A percentile compares a stretch with the other conserved stretches of the same genome.
phyloP scores from a whole-genome alignment of 2,888 invertebrate genomes.

The Phyto melanocephala region DNA sequence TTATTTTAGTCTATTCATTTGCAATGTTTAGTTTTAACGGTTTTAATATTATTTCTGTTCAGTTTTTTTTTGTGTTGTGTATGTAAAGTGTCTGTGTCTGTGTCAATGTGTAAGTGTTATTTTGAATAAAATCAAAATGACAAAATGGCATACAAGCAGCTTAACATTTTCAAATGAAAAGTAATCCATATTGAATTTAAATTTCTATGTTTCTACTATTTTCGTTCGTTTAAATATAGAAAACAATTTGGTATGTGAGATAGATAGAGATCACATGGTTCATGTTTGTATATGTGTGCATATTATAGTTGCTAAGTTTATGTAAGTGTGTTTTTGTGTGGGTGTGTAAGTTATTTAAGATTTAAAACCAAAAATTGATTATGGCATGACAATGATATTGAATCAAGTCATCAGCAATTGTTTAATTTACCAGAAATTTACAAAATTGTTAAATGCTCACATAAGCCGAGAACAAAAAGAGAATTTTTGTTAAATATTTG shows the following conservation, averaged over 20 bases:
- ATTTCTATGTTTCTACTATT: neutral
- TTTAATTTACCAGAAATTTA: slow-evolving; percentile 63
- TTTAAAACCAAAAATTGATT: slow-evolving; percentile 46
- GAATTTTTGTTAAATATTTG: neutral
- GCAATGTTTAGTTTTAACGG: slow-evolving; percentile 26
- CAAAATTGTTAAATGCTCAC: slow-evolving; percentile 47
- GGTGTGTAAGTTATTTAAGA: neutral
- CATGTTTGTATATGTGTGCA: neutral
- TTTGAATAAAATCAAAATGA: slow-evolving; percentile 56
- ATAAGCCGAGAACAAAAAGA: neutral
- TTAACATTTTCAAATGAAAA: slow-evolving; percentile 61
- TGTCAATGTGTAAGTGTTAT: neutral
- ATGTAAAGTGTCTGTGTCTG: neutral
- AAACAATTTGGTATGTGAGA: slow-evolving; percentile 15
- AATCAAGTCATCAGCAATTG: slow-evolving; percentile 60
- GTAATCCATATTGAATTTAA: slow-evolving; percentile 62
- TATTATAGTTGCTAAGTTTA: neutral
- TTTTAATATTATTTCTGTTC: slow-evolving; percentile 35
- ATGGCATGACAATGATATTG: slow-evolving; percentile 47
- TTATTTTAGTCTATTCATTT: slow-evolving; percentile 39
- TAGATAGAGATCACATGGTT: neutral
- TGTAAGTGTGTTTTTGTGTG: neutral
- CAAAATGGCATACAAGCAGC: slow-evolving; percentile 62
- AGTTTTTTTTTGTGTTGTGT: neutral
- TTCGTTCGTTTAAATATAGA: neutral